These are phyloP conservation scores for Pocillopora damicornis DNA, from an alignment of 64 coral and sea anemone genomes.

Conservation along the genomic window DNA sequence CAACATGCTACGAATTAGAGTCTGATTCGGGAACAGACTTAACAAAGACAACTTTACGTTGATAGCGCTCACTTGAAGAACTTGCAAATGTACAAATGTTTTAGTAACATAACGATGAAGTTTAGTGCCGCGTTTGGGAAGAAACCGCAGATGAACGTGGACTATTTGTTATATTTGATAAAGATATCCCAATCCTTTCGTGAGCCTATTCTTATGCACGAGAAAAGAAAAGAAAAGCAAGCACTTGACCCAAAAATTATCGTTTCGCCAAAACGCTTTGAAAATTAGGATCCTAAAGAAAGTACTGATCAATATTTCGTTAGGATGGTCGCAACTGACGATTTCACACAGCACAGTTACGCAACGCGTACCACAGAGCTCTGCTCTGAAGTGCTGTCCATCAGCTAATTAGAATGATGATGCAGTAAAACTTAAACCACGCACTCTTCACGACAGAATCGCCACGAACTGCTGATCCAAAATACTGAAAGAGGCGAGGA, in stretches of 20 bases:
- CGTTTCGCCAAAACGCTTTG: too few relatives aligned
- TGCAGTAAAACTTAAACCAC: too few relatives aligned
- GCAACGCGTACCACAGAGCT: too few relatives aligned
- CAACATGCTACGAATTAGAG: not conserved
- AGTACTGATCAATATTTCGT: not conserved
- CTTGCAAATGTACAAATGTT: not conserved
- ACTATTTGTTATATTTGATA: too few relatives aligned
- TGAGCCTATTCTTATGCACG: too few relatives aligned
- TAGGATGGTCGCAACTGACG: not conserved
- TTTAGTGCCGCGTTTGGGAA: not conserved
- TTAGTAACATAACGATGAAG: not conserved
- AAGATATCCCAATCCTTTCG: too few relatives aligned
- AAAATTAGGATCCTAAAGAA: not conserved
- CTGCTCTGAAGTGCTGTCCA: too few relatives aligned
- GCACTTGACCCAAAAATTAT: too few relatives aligned
- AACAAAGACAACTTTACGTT: not conserved
- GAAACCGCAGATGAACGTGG: not conserved
- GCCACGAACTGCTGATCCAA: not conserved
- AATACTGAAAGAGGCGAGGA: not conserved
- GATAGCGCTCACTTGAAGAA: not conserved
- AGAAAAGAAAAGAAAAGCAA: too few relatives aligned
- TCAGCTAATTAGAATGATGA: too few relatives aligned
- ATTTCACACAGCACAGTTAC: not conserved
- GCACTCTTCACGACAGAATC: too few relatives aligned
- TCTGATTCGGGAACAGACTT: slow-evolving; percentile 1